Evolutionary conservation across 2,113 vertebrate genomes (phyloP).

Genomic region (Telmatochromis sp.): DNA sequence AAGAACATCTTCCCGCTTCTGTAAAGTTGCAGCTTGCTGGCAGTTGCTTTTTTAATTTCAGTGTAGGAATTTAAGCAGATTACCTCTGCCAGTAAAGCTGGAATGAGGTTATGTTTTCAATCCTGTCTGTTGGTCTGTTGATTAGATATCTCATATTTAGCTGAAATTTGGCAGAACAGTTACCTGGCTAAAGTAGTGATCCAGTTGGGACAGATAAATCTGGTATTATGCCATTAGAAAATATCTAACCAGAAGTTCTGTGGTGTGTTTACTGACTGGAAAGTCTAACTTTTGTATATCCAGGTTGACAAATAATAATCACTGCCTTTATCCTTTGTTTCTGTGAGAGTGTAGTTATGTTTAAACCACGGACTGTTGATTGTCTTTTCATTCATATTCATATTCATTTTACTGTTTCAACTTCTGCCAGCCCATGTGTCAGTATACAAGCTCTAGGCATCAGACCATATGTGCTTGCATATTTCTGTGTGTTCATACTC

Average conservation of each 20-base stretch:
- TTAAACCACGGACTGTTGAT: neutral
- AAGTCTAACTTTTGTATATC: neutral
- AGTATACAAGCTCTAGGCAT: neutral
- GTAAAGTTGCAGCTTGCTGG: neutral
- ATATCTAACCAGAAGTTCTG: neutral
- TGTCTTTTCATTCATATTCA: slow-evolving; percentile 26
- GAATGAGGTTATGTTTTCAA: neutral
- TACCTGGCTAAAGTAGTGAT: neutral
- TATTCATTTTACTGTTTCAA: slow-evolving; percentile 18
- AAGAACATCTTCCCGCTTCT: neutral
- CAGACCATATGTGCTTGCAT: slow-evolving; percentile 25
- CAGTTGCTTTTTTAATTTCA: neutral
- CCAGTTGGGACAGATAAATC: neutral
- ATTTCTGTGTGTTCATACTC: neutral
- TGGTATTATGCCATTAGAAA: neutral
- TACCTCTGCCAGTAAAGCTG: neutral
- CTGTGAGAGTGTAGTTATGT: neutral
- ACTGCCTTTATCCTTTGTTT: neutral
- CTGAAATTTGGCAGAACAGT: neutral
- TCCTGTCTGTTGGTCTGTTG: neutral
- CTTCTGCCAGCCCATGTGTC: slow-evolving; percentile 4
- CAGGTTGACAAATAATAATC: neutral
- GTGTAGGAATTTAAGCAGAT: neutral
- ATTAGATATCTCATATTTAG: neutral
- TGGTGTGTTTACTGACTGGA: neutral